Conservation (phyloP, 2,113 vertebrate species). For the Limnothrissa miodon region DNA sequence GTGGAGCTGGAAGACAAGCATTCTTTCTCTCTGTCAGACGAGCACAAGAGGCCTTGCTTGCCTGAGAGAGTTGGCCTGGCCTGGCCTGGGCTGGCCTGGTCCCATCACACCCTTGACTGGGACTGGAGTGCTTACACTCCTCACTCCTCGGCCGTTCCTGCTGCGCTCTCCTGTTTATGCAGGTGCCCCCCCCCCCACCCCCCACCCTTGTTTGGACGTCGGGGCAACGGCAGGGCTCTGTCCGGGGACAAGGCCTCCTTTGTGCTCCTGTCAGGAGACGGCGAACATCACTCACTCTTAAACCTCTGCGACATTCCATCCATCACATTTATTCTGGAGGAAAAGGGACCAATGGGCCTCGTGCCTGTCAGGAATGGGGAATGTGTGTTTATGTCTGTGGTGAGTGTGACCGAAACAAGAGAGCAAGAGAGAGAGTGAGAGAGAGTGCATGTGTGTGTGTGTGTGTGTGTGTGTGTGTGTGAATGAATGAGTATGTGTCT, state of each 20-base stretch:
- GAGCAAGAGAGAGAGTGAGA: not conserved
- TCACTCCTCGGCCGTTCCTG: not conserved
- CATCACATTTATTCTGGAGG: conserved; percentile 64
- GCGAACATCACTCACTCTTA: conserved; percentile 63
- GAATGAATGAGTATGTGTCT: not conserved
- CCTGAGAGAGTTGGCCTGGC: not conserved
- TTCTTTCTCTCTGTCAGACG: conserved; percentile 48
- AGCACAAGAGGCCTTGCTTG: not conserved
- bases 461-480: not conserved
- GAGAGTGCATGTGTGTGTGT: not conserved
- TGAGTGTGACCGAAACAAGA: not conserved
- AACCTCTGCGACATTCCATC: conserved; percentile 62
- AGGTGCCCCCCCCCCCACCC: no score
- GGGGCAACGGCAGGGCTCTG: conserved; percentile 39
- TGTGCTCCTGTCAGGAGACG: conserved; percentile 52
- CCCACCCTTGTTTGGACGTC: conserved; percentile 4
- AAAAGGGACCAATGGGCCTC: conserved; percentile 52
- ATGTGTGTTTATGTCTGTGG: conserved; percentile 10
- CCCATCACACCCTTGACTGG: not conserved
- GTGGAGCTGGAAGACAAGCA: conserved; percentile 64
- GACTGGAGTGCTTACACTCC: not conserved
- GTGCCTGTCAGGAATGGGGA: conserved; percentile 21
- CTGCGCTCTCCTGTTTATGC: not conserved
- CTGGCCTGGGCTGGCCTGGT: not conserved
- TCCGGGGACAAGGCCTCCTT: conserved; percentile 41